Evolutionary conservation across 2,797 vertebrate species (phyloP).

Genomic region (Sebastes elongatus): DNA sequence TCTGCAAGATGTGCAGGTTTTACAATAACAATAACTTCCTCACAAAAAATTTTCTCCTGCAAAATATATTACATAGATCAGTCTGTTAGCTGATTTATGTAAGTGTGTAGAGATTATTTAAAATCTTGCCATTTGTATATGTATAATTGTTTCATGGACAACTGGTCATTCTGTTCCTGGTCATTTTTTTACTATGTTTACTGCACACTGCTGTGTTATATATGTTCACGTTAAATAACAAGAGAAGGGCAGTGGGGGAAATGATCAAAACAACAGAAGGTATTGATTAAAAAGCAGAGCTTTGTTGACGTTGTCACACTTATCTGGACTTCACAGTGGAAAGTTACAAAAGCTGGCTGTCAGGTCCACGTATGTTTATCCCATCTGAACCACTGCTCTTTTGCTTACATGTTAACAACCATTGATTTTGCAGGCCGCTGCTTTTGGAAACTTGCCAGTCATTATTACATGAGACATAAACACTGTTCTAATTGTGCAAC

Average conservation of each 20-base stretch:
- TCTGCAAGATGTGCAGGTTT: not conserved
- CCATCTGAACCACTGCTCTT: not conserved
- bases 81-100: not conserved
- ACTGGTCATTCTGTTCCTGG: not conserved
- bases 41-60: not conserved
- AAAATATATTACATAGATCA: not conserved
- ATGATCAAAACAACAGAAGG: not conserved
- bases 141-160: not conserved
- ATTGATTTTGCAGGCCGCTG: not conserved
- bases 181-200: not conserved
- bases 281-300: constrained; percentile 16
- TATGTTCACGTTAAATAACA: not conserved
- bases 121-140: not conserved
- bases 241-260: not conserved
- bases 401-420: not conserved
- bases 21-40: not conserved
- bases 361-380: not conserved
- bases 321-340: not conserved
- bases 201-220: not conserved
- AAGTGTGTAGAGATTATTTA: not conserved
- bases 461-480: not conserved
- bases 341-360: not conserved
- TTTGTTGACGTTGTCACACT: not conserved
- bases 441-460: not conserved
- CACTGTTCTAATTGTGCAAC: not conserved